Evolutionary conservation across 2,888 invertebrate genomes (phyloP), one percentile per base, ranked within the genome.

Genomic region (Dione juno): DNA sequence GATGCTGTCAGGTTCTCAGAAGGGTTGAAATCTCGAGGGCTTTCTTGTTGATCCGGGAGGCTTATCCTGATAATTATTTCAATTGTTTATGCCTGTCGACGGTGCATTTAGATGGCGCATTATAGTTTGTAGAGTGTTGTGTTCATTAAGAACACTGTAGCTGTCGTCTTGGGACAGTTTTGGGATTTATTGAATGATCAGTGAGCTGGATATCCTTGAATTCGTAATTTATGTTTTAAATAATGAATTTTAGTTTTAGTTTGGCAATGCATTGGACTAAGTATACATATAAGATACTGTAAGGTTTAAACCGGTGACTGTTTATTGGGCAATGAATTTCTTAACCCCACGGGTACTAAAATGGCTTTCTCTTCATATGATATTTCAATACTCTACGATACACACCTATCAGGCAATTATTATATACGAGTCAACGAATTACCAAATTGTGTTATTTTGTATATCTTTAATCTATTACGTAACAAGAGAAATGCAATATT

Each of bases 21-120:
- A 92, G 92, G 92, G 92, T 92, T 91, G 84, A 85, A 88, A 88
- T 88, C 92, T 90, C 90, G 82, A 88, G 92, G 92, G 91, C 87
- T 88, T 88, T 87, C 81, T 78, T 40, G 83, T 79, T 89, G 89
- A 92, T 92, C 92, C 90, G 79, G 84, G 82, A 80, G 85, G 89
- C 88, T 93, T 92, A 93, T 90, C 90, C 91, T 87, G 92, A 92
- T 93, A 93, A 93, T 93, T 93, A 93, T 93, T 92, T 93, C 92
- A 92, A 93, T 92, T 93, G 93, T 92, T 93, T 92, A 91, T 92
- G 91, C 91, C 87, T 90, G 92, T 92, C 92, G 88, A 88, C 92
- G 86, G 84, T 90, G 92, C 89, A 92, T 92, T 92, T 92, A 92
- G 86, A 92, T 93, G 84, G 92, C 85, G 89, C 88, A 93, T 93